Evolutionary conservation across 2,888 invertebrate species (phyloP), one percentile per base, ranked within the genome.

Genomic region (Lycaena phlaeas): DNA sequence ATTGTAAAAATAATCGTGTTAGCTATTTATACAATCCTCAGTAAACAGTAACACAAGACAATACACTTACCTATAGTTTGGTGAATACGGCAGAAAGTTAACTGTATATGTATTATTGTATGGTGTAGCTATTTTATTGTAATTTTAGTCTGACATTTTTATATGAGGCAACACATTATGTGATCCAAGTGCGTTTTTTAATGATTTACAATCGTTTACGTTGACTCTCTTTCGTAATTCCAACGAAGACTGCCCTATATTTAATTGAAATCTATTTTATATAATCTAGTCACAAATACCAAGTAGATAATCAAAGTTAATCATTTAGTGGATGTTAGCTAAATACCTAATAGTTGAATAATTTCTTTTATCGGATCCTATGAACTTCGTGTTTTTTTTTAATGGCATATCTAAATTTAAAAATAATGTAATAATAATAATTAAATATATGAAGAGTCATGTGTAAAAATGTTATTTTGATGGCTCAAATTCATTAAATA

Each of bases 231-330:
- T 72, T 76, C 75, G 77, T 77, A 75, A 77, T 71, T 79, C 79
- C 81, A 81, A 78, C 74, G 65, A 82, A 82, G 82, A 82, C 82
- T 84, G 82, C 78, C 82, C 79, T 82, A 81, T 76, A 77, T 72
- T 78, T 81, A 81, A 79, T 78, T 78, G 76, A 79, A 65, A 78
- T 77, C 74, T 82, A 81, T 82, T 82, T 82, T 82, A 74, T 81
- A 79, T 78, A 77, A 74, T 68, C 67, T 81, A 81, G 76, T 68
- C 76, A 76, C 73, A 74, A 69, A 70, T 73, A 73, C 75, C 73
- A 74, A 71, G 70, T 73, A 73, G 78, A 75, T 71, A 67, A 70
- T 66, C 59, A 50, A 61, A 57, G 50, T 55, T 58, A 68, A 66
- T 56, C 55, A 58, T 59, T 54, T 52, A 51, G 61, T 72, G 75